Evolutionary conservation across 2,888 invertebrate genomes (phyloP), one percentile per base, ranked within the genome.

Genomic region (Epinotia brunnichana): DNA sequence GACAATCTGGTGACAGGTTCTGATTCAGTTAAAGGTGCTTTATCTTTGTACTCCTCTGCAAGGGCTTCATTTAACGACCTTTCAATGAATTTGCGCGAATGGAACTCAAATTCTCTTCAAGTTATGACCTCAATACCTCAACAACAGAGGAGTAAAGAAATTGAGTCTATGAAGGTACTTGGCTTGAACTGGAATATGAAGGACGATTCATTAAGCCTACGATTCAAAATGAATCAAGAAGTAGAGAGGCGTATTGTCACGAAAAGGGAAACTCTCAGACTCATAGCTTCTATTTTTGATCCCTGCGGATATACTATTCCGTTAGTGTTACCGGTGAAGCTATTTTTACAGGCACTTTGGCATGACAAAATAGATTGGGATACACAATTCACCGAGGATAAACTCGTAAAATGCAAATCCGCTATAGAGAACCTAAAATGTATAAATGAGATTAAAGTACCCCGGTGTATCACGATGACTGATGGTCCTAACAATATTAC

Each of bases 51-150:
- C 21, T 54, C 54, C 21, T 21, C 54, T 11, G 54, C 54, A 3
- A 54, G 54, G 13, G 21, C 11, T 19, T 10, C 21, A 21, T 54
- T 54, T 13, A 21, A 21, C 21, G 54, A 54, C 21, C 54, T 54
- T 21, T 54, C 54, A 54, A 54, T 54, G 54, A 54, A 54, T n/a
- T 21, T 54, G 21, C 54, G 54, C 54, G 54, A 54, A 54, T 54
- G 54, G 54, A 54, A 54, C 21, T 54, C 54, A 21, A 54, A 54
- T 11, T 54, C 54, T 10, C 21, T 54, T 21, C 10, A 54, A 54
- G 54, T 54, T 10, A 54, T 19, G 54, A 21, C 54, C 21, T 10
- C 54, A 2, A 54, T 54, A 2, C 54, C 54, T 21, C 21, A 11
- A 13, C 21, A 54, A 54, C 21, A 21, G 9, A 54, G 21, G 21